phyloP scores from a whole-genome alignment of 1,140 invertebrate species.

The Lepidurus apus region DNA sequence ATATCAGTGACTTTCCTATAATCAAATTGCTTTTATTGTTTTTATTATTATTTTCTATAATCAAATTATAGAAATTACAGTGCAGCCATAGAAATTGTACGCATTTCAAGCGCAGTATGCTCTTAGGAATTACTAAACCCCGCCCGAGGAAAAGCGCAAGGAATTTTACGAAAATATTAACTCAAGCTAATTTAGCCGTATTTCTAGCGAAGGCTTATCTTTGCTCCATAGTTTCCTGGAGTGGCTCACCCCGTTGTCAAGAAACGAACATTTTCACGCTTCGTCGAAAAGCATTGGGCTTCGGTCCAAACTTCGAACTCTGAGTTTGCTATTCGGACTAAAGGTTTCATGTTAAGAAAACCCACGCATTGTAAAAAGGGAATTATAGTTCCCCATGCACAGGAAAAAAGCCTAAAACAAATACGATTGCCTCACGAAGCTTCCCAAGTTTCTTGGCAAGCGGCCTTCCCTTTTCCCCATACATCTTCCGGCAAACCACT shows the following conservation, averaged over 20 bases:
- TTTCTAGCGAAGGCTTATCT: no score
- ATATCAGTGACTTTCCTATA: no score
- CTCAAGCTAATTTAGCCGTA: no score
- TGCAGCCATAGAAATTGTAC: no score
- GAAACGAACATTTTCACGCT: neutral
- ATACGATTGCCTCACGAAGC: neutral
- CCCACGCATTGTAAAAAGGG: neutral
- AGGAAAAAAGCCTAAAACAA: neutral
- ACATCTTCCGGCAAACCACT: neutral
- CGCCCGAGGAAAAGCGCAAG: no score
- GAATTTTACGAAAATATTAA: no score
- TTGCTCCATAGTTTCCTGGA: no score
- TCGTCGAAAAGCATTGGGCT: neutral
- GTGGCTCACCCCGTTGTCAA: neutral
- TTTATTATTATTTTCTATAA: no score
- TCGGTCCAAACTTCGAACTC: slow-evolving; percentile 8
- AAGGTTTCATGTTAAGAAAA: neutral
- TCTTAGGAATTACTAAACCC: no score
- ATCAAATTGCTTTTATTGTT: no score
- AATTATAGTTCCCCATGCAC: neutral
- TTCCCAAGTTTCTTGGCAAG: neutral
- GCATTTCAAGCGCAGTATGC: no score
- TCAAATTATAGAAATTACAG: no score
- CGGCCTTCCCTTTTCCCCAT: neutral
- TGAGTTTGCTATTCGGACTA: neutral